Percentiles rank a stretch among this genome's conserved stretches.
Evolutionary conservation across 2,797 vertebrate species (phyloP).

Genomic region (Enteromius anoplus): DNA sequence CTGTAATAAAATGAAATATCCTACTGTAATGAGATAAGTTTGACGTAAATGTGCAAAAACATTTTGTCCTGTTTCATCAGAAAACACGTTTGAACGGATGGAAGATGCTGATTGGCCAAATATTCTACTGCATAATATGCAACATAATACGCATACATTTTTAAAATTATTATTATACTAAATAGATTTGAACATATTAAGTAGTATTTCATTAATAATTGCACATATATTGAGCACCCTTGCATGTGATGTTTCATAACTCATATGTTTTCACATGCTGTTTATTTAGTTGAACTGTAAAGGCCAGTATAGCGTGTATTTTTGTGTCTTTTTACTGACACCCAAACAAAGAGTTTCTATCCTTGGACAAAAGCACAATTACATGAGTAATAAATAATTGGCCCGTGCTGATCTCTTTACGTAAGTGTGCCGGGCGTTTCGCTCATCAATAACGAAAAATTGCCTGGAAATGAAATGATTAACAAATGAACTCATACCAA

Average conservation of each 20-base stretch:
- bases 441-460: neutral
- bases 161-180: neutral
- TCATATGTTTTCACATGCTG: neutral
- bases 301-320: neutral
- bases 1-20: neutral
- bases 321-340: neutral
- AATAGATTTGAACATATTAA: neutral
- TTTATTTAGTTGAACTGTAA: neutral
- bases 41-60: neutral
- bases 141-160: neutral
- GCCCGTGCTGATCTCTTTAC: neutral
- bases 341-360: neutral
- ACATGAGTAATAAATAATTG: neutral
- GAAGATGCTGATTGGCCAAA: neutral
- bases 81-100: neutral
- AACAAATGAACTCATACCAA: neutral
- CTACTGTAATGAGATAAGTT: neutral
- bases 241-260: neutral
- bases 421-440: neutral
- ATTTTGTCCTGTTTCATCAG: neutral
- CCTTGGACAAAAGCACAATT: neutral
- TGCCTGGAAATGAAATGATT: constrained; percentile 9
- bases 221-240: neutral
- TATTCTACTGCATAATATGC: neutral
- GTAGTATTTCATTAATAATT: neutral